Conservation (phyloP, 2,888 invertebrate species). For the Nasonia oneida region DNA sequence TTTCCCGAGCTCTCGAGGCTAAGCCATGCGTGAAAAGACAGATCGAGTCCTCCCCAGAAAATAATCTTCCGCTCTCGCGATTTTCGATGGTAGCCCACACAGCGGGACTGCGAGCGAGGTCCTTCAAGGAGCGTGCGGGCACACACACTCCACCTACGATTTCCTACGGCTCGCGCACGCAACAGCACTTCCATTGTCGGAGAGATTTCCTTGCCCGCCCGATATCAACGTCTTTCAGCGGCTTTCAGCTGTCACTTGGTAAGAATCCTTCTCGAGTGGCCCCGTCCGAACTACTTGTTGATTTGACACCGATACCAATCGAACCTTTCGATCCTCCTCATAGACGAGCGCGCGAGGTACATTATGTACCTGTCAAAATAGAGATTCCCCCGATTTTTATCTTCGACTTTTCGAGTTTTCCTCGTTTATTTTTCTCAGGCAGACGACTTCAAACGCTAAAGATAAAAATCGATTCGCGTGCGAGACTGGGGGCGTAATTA, state of each 20-base stretch:
- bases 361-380: conserved; percentile 31
- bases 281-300: conserved; percentile 19
- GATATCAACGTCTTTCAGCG: not conserved
- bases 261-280: conserved; percentile 43
- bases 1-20: conserved; percentile 68
- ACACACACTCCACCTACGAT: conserved; percentile 31
- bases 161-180: conserved; percentile 49
- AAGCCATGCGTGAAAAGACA: conserved; percentile 75
- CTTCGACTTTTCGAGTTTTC: not conserved
- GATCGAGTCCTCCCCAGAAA: conserved; percentile 70
- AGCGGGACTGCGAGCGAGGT: conserved; percentile 39
- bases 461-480: not conserved
- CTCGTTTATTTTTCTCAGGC: not conserved
- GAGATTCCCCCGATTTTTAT: not conserved
- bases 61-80: conserved; percentile 73
- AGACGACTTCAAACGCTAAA: no score
- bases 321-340: not conserved
- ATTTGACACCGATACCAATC: conserved; percentile 57
- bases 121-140: not conserved
- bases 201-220: conserved; percentile 28
- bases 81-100: conserved; percentile 69
- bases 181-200: conserved; percentile 60
- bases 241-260: conserved; percentile 12
- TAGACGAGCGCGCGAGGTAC: not conserved
- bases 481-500: conserved; percentile 68